These are phyloP conservation scores for Cryptotermes secundus DNA, from an alignment of 1,140 invertebrate species.

Conservation along the genomic window DNA sequence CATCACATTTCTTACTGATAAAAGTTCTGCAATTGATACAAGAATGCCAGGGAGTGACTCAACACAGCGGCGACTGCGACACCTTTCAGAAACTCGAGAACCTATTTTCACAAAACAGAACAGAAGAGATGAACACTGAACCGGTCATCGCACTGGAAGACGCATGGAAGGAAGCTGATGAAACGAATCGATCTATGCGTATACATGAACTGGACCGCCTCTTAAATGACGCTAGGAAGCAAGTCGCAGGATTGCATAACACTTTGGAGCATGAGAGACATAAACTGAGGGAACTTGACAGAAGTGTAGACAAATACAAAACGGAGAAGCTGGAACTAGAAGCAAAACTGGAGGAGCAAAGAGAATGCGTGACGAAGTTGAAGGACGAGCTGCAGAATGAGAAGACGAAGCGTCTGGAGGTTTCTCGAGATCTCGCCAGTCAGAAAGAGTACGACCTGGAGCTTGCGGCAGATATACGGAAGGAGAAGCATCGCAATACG, in stretches of 20 bases:
- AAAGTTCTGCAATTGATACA: not conserved
- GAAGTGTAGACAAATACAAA: not conserved
- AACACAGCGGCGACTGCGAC: not conserved
- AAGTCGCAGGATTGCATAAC: not conserved
- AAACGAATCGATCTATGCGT: not conserved
- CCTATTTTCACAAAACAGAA: not conserved
- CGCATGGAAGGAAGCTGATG: too few relatives aligned
- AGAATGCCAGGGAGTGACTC: not conserved
- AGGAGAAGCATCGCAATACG: not conserved
- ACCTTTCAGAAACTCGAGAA: not conserved
- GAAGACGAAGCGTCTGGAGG: not conserved
- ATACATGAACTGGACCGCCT: not conserved
- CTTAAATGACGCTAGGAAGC: not conserved
- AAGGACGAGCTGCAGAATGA: not conserved
- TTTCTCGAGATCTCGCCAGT: not conserved
- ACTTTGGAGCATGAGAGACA: not conserved
- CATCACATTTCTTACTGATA: not conserved
- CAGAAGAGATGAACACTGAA: not conserved
- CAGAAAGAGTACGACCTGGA: not conserved
- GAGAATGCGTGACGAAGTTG: not conserved
- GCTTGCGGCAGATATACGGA: not conserved
- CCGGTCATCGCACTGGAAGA: not conserved
- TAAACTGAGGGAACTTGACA: not conserved
- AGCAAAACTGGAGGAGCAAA: not conserved
- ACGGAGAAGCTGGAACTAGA: not conserved